phyloP scores from a whole-genome alignment of 2,113 vertebrate genomes.

The Bucco capensis region DNA sequence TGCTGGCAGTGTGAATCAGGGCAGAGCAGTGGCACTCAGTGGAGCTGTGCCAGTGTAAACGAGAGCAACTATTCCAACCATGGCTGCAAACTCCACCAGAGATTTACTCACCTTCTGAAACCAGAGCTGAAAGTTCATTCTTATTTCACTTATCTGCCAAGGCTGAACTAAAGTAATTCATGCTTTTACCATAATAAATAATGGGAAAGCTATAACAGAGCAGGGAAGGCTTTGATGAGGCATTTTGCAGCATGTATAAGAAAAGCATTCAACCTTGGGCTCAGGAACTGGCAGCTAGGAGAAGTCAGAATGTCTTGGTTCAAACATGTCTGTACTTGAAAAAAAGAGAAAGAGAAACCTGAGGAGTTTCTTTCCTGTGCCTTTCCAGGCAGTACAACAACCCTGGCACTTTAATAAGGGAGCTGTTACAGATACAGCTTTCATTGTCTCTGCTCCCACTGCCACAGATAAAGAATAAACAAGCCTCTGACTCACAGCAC shows the following conservation, averaged over 20 bases:
- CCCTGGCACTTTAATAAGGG: background rate
- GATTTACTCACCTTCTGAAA: constrained; percentile 47
- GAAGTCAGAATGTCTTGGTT: background rate
- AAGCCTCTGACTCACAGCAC: background rate
- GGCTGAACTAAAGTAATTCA: constrained; percentile 22
- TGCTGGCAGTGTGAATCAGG: background rate
- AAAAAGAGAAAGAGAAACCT: background rate
- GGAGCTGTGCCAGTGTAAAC: constrained; percentile 42
- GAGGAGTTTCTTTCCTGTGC: background rate
- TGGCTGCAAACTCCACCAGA: constrained; percentile 34
- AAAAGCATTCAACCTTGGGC: constrained; percentile 5
- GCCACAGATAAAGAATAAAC: background rate
- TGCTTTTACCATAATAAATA: constrained; percentile 41
- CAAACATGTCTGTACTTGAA: background rate
- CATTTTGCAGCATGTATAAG: constrained; percentile 33
- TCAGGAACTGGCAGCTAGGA: background rate
- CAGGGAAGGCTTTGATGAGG: constrained; percentile 29
- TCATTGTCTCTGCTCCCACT: background rate
- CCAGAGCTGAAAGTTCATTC: constrained; percentile 33
- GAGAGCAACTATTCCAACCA: constrained; percentile 36
- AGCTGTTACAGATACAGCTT: background rate
- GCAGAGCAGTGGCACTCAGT: background rate
- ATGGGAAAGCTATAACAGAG: constrained; percentile 12
- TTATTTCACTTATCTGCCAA: constrained; percentile 40
- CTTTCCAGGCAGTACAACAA: background rate